Conservation (phyloP, 2,888 invertebrate species). For the Mactromeris polynyma region DNA sequence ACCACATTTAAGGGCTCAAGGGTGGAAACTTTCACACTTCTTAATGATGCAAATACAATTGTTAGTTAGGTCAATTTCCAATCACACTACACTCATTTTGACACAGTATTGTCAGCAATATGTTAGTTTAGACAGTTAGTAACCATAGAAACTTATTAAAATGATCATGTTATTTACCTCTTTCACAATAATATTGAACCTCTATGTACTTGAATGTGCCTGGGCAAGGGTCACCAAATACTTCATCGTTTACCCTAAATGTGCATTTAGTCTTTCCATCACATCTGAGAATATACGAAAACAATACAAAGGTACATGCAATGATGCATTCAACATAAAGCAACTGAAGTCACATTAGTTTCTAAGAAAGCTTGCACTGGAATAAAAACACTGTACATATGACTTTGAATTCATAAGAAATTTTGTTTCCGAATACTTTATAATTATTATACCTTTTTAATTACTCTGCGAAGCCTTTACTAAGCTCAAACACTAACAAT, state of each 20-base stretch:
- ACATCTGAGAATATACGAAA: slow-evolving; percentile 74
- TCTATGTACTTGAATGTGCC: slow-evolving; percentile 84
- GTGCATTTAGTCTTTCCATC: slow-evolving; percentile 76
- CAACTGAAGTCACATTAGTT: background rate
- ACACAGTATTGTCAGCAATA: background rate
- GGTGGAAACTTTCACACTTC: too few relatives aligned
- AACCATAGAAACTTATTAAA: background rate
- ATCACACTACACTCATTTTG: background rate
- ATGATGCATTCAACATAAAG: slow-evolving; percentile 28
- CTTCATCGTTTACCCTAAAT: slow-evolving; percentile 73
- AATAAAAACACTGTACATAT: too few relatives aligned
- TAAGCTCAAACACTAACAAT: too few relatives aligned
- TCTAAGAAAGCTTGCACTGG: too few relatives aligned
- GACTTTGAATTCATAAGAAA: too few relatives aligned
- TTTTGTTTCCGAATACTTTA: too few relatives aligned
- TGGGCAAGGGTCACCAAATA: slow-evolving; percentile 83
- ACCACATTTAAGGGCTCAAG: too few relatives aligned
- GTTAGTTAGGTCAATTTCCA: too few relatives aligned
- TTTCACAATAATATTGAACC: slow-evolving; percentile 81
- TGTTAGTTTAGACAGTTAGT: background rate
- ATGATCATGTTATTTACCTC: slow-evolving; percentile 64
- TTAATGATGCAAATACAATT: too few relatives aligned
- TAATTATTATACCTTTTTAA: too few relatives aligned
- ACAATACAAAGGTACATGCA: slow-evolving; percentile 23
- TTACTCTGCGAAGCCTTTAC: too few relatives aligned